phyloP scores from a whole-genome alignment of 2,113 vertebrate species.

The Phaethon lepturus region DNA sequence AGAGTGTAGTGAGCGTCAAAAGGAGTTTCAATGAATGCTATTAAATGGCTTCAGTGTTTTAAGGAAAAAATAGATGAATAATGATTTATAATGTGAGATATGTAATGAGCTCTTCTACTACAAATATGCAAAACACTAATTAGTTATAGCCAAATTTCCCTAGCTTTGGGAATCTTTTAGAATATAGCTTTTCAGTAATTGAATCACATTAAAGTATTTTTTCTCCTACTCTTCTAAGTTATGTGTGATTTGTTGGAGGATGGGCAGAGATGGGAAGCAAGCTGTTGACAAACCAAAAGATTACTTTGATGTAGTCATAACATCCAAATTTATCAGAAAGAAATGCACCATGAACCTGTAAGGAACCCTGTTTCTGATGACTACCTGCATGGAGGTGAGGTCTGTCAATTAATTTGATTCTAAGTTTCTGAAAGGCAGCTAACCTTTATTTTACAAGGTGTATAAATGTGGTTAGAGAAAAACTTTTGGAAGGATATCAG shows the following conservation, averaged over 20 bases:
- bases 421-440: background rate
- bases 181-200: slow-evolving; percentile 33
- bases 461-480: background rate
- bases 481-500: background rate
- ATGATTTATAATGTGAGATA: slow-evolving; percentile 8
- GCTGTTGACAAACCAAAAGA: background rate
- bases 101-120: slow-evolving; percentile 10
- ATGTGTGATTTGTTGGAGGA: background rate
- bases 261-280: background rate
- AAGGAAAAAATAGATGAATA: slow-evolving; percentile 16
- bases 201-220: slow-evolving; percentile 19
- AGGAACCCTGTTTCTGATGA: background rate
- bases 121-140: slow-evolving; percentile 15
- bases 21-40: background rate
- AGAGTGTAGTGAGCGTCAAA: background rate
- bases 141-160: background rate
- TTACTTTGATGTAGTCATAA: background rate
- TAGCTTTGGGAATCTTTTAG: slow-evolving; percentile 21
- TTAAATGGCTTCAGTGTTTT: slow-evolving; percentile 6
- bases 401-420: background rate
- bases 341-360: background rate
- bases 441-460: background rate
- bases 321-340: background rate
- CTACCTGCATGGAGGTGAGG: background rate
- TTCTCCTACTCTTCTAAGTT: background rate